These are phyloP conservation scores for Apistogramma diplotaenia DNA, from an alignment of 2,113 vertebrate species.

Conservation along the genomic window DNA sequence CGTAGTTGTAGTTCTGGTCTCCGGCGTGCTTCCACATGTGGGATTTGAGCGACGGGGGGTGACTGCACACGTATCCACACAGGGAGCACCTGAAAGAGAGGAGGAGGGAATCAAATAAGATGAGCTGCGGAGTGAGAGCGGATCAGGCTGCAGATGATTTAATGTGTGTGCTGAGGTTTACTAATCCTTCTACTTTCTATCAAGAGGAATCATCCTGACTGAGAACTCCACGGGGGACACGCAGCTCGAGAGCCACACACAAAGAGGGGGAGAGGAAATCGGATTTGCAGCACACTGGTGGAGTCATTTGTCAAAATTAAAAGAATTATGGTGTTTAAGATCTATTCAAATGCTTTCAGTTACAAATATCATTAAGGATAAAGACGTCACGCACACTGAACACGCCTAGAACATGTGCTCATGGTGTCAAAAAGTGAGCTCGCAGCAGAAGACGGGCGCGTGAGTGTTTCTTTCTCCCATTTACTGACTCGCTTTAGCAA, in stretches of 20 bases:
- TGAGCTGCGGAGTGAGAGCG: not conserved
- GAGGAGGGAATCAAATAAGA: not conserved
- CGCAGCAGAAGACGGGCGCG: accelerated
- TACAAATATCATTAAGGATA: not conserved
- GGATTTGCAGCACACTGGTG: slow-evolving; percentile 13
- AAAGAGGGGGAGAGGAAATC: not conserved
- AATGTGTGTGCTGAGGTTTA: slow-evolving; percentile 16
- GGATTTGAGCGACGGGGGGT: slow-evolving; percentile 95
- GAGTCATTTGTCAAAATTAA: slow-evolving; percentile 32
- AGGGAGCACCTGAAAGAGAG: slow-evolving; percentile 86
- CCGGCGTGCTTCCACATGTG: slow-evolving; percentile 99
- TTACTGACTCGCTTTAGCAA: not conserved
- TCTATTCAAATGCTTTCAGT: not conserved
- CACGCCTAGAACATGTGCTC: not conserved
- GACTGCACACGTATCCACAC: slow-evolving; percentile 97
- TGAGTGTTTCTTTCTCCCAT: not conserved
- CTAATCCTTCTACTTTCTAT: slow-evolving; percentile 49
- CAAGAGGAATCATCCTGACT: slow-evolving; percentile 41
- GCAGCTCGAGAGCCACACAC: slow-evolving; percentile 21
- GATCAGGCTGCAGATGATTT: slow-evolving; percentile 35
- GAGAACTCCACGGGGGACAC: not conserved
- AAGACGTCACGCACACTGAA: not conserved
- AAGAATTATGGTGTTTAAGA: slow-evolving; percentile 11
- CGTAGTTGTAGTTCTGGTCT: slow-evolving; percentile 98
- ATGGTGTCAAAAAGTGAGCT: not conserved